Base-by-base conservation (phyloP, 2,113 vertebrate species). In the Vulpes vulpes region DNA sequence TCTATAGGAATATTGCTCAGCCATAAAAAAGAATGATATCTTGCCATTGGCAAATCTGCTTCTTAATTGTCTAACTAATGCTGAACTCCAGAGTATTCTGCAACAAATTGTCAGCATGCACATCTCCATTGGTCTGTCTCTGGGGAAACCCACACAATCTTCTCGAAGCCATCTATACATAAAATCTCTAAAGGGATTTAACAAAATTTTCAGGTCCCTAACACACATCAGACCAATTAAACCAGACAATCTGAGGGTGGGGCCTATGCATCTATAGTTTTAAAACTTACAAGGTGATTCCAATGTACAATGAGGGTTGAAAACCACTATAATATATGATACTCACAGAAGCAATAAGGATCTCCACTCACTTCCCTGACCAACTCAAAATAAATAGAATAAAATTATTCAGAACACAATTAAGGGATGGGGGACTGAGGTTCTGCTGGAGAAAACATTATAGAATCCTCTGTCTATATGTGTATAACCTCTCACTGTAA, bases 381-480 rank as follows among this genome's bases (percentile, higher is more conserved):
- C 22, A 82, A 91, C 22, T 88, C 53, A 88, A 91, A 94, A 89
- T 60, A 60, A 86, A 83, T 5, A 71, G 17, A 86, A 49, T 60
- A 67, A 60, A 87, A 76, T 62, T 53, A 57, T 85, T 93, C 11
- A 71, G 71, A 95, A 10, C 62, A 87, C 25, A 5, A 20, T 83
- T 92, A 92, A 87, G 22, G 9, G 30, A 35, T 85, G 20, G 35
- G 23, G 53, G 27, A 73, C 14, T 76, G 60, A 95, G 25, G 32
- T 5, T 96, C 84, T 97, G 15, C 89, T 97, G 16, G 35, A 97
- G n/a, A 85, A 74, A 49, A 96, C 67, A 81, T 5, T 19, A 93
- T 9, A 96, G 43, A 89, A 97, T 96, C n/a, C 6, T 57, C 12
- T 79, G 30, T 73, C 27, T 51, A 20, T 94, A 17, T 19, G 5